Evolutionary conservation across 2,888 invertebrate species (phyloP).

Genomic region (Temnothorax ravouxi): DNA sequence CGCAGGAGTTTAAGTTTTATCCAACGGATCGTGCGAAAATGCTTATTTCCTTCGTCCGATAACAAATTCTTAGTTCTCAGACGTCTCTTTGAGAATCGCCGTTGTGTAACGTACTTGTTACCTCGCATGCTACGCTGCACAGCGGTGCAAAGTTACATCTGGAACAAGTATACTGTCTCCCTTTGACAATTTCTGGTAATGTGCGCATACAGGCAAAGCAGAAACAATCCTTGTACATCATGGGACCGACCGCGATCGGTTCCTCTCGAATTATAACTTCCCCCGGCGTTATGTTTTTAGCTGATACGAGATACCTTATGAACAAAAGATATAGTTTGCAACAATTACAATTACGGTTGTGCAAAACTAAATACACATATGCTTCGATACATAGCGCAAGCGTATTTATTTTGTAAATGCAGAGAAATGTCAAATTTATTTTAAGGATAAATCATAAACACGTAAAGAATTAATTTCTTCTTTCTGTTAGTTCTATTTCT

Average conservation of each 20-base stretch:
- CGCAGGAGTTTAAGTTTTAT: neutral
- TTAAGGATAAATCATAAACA: neutral
- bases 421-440: neutral
- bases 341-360: neutral
- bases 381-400: neutral
- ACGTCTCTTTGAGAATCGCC: neutral
- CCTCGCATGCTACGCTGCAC: constrained; percentile 83
- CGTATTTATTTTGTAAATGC: neutral
- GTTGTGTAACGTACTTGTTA: constrained; percentile 63
- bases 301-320: constrained; percentile 90
- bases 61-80: neutral
- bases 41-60: neutral
- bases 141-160: constrained; percentile 84
- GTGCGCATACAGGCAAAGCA: constrained; percentile 82
- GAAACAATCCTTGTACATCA: constrained; percentile 72
- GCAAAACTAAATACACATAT: neutral
- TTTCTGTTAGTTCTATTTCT: neutral
- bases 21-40: neutral
- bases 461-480: neutral
- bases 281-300: constrained; percentile 89
- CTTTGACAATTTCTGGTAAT: constrained; percentile 67
- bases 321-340: constrained; percentile 15
- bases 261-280: constrained; percentile 91
- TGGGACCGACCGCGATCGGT: constrained; percentile 92
- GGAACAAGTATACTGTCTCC: constrained; percentile 74